Base-by-base conservation (phyloP, 2,113 vertebrate genomes). In the Xyliphius kryptos region DNA sequence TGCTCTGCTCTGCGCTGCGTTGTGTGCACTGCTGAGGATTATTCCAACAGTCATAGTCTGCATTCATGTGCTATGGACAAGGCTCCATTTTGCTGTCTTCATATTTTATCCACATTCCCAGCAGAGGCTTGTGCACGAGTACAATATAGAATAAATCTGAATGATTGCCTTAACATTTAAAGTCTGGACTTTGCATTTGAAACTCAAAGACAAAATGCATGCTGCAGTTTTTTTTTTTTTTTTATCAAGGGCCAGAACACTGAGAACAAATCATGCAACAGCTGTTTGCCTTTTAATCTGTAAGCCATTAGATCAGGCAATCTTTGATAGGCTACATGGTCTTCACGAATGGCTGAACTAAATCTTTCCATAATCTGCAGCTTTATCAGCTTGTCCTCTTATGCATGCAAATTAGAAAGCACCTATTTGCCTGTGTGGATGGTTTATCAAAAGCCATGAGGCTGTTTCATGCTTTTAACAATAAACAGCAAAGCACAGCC, bases 271-370 rank as follows among this genome's bases (percentile, higher is more conserved):
- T 86, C 81, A 77, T 80, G 83, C 78, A 89, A 88, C 91, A 95
- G 89, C 90, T 93, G 91, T 89, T 90, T 86, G 78, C 80, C 82
- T 88, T 90, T 93, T 91, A 91, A 92, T 92, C 89, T 91, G 82
- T 47, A 80, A 57, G 81, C 85, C 81, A 79, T 89, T 88, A 90
- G 89, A 91, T 90, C 88, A 89, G 85, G 83, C 84, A 81, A 75
- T 84, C 88, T 91, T 90, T 91, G 87, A 91, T 91, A 85, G 85
- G 83, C 84, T 82, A 80, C 78, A 77, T 83, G 86, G 87, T 88
- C 88, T 86, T 83, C 86, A 88, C 85, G 87, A 91, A 84, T 81
- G 87, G 88, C 89, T 91, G 90, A 89, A 87, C 91, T 91, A 92
- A 89, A 91, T 90, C 87, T 89, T 89, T 83, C n/a, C n/a, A n/a